A percentile compares a stretch with the other conserved stretches of the same genome.
These are phyloP conservation scores for Microctonus hyperodae DNA, from an alignment of 2,888 invertebrate genomes.

Conservation along the genomic window DNA sequence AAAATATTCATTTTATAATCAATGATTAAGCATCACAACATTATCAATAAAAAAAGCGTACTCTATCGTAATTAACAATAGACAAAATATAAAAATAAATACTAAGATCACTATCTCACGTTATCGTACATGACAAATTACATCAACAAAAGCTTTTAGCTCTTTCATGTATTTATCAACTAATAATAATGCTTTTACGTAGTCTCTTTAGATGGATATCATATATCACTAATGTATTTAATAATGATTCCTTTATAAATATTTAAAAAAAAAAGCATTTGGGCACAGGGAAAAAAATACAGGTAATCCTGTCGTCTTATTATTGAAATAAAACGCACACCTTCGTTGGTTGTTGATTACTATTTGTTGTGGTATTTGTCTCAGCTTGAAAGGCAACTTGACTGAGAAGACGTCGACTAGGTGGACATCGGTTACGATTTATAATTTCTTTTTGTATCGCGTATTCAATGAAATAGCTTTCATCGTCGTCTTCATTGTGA, in stretches of 20 bases:
- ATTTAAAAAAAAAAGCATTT: not conserved
- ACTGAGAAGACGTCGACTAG: conserved; percentile 54
- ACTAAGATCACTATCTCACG: not conserved
- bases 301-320: not conserved
- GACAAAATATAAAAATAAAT: not conserved
- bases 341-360: conserved; percentile 47
- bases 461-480: conserved; percentile 56
- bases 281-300: not conserved
- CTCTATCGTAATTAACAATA: too few species aligned
- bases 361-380: conserved; percentile 45
- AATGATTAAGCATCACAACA: too few species aligned
- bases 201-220: not conserved
- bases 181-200: not conserved
- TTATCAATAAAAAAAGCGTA: too few species aligned
- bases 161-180: not conserved
- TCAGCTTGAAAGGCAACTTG: conserved; percentile 50
- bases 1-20: too few species aligned
- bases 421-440: conserved; percentile 55
- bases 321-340: conserved; percentile 35
- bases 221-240: not conserved
- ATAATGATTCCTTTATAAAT: not conserved
- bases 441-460: conserved; percentile 57
- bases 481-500: conserved; percentile 43
- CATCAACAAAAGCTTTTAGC: not conserved
- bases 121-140: not conserved